Conservation (phyloP, 2,113 vertebrate species). For the Coturnix japonica region DNA sequence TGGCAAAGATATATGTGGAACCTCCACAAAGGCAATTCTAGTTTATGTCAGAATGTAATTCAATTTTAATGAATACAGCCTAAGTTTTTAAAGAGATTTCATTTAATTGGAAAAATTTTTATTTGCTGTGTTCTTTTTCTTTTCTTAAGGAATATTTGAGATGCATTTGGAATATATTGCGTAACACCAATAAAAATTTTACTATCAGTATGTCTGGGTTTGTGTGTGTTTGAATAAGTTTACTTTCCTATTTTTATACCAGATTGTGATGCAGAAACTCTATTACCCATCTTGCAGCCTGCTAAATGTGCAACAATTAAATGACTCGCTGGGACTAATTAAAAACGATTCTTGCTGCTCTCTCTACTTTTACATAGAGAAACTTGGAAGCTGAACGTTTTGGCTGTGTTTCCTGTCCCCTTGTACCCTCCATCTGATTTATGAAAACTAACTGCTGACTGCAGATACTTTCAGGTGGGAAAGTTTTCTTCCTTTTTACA, state of each 20-base stretch:
- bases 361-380: background rate
- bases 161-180: constrained; percentile 30
- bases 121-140: constrained; percentile 19
- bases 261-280: constrained; percentile 17
- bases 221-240: constrained; percentile 24
- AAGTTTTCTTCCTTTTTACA: background rate
- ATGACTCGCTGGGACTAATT: constrained; percentile 61
- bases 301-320: constrained; percentile 60
- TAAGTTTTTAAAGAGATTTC: constrained; percentile 45
- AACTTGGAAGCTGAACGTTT: background rate
- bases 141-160: constrained; percentile 29
- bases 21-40: constrained; percentile 20
- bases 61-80: constrained; percentile 36
- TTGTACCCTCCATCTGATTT: background rate
- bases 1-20: background rate
- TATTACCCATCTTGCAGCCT: constrained; percentile 43
- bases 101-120: constrained; percentile 58
- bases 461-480: background rate
- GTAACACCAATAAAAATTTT: constrained; percentile 30
- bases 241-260: constrained; percentile 34
- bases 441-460: background rate
- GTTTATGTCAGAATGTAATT: background rate
- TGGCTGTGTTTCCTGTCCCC: background rate
- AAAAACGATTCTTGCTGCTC: constrained; percentile 40
- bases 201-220: constrained; percentile 26